Percentiles rank a stretch among this genome's conserved stretches.
phyloP scores from a whole-genome alignment of 2,797 vertebrate genomes.

The Sebastes melanostomus region DNA sequence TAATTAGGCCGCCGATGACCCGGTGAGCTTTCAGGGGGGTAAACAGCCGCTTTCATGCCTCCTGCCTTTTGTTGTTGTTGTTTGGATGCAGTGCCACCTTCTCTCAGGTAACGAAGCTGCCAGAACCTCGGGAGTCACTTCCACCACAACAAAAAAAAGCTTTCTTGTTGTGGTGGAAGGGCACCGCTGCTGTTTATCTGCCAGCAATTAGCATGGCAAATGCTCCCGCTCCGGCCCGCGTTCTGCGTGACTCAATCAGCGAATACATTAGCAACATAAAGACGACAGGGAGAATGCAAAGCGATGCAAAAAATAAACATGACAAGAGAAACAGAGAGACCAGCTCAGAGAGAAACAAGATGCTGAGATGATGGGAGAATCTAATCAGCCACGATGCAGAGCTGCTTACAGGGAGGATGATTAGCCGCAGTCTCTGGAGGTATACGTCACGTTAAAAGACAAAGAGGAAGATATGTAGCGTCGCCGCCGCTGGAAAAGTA shows the following conservation, averaged over 20 bases:
- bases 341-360: constrained; percentile 12
- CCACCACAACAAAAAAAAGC: not conserved
- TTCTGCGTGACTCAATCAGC: constrained; percentile 34
- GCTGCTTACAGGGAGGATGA: constrained; percentile 18
- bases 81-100: constrained; percentile 51
- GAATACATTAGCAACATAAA: constrained; percentile 35
- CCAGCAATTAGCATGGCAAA: constrained; percentile 62
- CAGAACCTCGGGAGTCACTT: constrained; percentile 31
- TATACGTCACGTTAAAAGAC: not conserved
- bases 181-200: constrained; percentile 39
- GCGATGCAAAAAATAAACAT: constrained; percentile 26
- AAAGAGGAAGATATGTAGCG: not conserved
- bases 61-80: constrained; percentile 52
- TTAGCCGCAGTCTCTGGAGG: constrained; percentile 26
- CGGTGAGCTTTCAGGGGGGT: constrained; percentile 46
- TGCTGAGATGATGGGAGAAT: constrained; percentile 8
- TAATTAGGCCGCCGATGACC: constrained; percentile 79
- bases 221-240: constrained; percentile 10
- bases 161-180: constrained; percentile 23
- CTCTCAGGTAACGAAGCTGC: constrained; percentile 46
- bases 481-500: not conserved
- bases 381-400: constrained; percentile 33
- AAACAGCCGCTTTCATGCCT: constrained; percentile 65
- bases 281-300: constrained; percentile 27
- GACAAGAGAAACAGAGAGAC: constrained; percentile 2